Evolutionary conservation across 2,797 vertebrate genomes (phyloP).

Genomic region (Hipposideros larvatus): DNA sequence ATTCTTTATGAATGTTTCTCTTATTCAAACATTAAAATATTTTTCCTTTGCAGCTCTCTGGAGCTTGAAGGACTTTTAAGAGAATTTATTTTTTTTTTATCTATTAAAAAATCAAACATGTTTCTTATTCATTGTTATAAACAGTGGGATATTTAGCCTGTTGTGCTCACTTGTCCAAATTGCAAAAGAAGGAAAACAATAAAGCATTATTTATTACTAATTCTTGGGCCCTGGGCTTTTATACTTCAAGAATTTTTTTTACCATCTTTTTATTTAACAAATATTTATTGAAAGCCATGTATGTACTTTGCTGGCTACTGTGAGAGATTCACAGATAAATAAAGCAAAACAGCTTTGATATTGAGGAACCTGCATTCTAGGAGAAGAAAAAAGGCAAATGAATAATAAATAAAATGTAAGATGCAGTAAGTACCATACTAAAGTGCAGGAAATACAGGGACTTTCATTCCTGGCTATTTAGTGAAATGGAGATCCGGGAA

Average conservation of each 20-base stretch:
- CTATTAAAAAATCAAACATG: background rate
- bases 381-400: background rate
- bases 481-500: background rate
- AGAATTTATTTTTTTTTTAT: background rate
- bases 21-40: background rate
- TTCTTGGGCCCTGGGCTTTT: background rate
- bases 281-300: background rate
- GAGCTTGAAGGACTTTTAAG: background rate
- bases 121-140: background rate
- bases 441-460: background rate
- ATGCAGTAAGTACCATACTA: background rate
- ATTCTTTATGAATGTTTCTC: background rate
- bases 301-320: background rate
- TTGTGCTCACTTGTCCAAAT: background rate
- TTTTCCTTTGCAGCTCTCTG: background rate
- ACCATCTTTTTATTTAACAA: conserved; percentile 30
- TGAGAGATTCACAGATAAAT: background rate
- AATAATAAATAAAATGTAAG: background rate
- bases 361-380: background rate
- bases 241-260: conserved; percentile 18
- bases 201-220: conserved; percentile 4
- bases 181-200: conserved; percentile 26
- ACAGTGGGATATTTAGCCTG: background rate
- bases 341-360: background rate
- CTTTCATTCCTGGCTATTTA: background rate